Evolutionary conservation across 2,797 vertebrate species (phyloP).

Genomic region (Benthosema pterotum): DNA sequence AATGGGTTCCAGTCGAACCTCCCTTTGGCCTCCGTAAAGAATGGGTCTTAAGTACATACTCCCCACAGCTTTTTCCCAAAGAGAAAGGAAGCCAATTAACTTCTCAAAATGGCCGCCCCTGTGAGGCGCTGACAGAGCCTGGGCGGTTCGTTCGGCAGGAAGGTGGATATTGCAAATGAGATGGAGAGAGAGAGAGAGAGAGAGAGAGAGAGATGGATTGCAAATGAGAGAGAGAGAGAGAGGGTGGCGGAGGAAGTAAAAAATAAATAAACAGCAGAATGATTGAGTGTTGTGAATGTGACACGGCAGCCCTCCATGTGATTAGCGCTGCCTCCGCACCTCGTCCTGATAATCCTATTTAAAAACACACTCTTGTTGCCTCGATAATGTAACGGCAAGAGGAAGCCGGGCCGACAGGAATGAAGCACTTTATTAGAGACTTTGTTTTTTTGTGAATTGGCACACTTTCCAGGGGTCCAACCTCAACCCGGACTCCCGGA

Average conservation of each 20-base stretch:
- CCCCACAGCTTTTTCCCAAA: constrained; percentile 47
- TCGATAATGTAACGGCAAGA: constrained; percentile 48
- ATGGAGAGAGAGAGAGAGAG: too few relatives aligned
- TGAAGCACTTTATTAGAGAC: constrained; percentile 40
- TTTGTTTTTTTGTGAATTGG: constrained; percentile 42
- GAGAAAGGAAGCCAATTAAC: constrained; percentile 73
- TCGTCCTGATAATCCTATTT: constrained; percentile 70
- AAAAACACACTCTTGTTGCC: constrained; percentile 68
- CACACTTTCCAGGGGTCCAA: constrained; percentile 4
- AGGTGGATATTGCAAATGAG: constrained; percentile 52
- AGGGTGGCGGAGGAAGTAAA: constrained; percentile 29
- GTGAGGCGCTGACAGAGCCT: constrained; percentile 55
- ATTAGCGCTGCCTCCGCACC: constrained; percentile 59
- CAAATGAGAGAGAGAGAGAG: too few relatives aligned
- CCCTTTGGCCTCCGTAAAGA: too few relatives aligned
- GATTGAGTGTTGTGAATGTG: constrained; percentile 60
- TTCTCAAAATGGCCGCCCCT: constrained; percentile 65
- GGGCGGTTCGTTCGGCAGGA: constrained; percentile 54
- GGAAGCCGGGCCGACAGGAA: constrained; percentile 8
- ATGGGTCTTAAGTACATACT: constrained; percentile 36
- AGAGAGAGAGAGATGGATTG: too few relatives aligned
- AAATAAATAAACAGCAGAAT: constrained; percentile 26
- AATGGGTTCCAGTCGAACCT: too few relatives aligned
- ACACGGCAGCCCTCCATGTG: constrained; percentile 57
- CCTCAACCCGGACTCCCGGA: constrained; percentile 6